These are phyloP conservation scores for Epizoanthus stellaris DNA, from an alignment of 92 coral and sea anemone species.

Conservation along the genomic window DNA sequence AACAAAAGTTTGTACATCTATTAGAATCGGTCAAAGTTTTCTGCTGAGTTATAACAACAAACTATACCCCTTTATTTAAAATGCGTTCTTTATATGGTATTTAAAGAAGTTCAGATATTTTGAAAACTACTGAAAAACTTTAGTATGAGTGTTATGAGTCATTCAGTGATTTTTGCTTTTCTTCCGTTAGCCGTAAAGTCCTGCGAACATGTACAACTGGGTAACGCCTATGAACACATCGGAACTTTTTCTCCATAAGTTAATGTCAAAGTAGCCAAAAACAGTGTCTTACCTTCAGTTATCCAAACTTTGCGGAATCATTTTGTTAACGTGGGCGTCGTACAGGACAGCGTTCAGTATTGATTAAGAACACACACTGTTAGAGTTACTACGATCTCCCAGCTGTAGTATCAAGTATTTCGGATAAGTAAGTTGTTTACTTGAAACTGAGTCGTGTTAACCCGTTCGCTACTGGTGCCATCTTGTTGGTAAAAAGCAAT, in stretches of 20 bases:
- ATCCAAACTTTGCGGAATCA: not conserved
- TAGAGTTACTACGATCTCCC: not conserved
- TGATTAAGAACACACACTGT: conserved; percentile 4
- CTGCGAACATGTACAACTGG: not conserved
- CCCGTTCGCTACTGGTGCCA: conserved; percentile 34
- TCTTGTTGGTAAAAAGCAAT: conserved; percentile 17
- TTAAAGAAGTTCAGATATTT: not conserved
- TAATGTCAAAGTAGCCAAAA: not conserved
- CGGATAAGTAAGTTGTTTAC: not conserved
- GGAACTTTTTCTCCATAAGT: not conserved
- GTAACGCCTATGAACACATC: not conserved
- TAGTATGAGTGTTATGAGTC: not conserved
- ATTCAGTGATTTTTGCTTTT: not conserved
- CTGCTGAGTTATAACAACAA: not conserved
- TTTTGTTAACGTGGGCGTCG: not conserved
- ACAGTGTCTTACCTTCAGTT: conserved; percentile 7
- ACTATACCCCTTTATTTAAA: not conserved
- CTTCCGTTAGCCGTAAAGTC: not conserved
- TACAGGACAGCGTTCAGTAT: not conserved
- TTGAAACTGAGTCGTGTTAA: conserved; percentile 9
- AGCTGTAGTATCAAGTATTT: not conserved
- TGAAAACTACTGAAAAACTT: not conserved
- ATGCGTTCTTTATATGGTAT: not conserved
- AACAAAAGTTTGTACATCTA: conserved; percentile 12
- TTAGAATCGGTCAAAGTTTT: conserved; percentile 2